phyloP scores from a whole-genome alignment of 2,113 vertebrate species.

The Lathamus discolor region DNA sequence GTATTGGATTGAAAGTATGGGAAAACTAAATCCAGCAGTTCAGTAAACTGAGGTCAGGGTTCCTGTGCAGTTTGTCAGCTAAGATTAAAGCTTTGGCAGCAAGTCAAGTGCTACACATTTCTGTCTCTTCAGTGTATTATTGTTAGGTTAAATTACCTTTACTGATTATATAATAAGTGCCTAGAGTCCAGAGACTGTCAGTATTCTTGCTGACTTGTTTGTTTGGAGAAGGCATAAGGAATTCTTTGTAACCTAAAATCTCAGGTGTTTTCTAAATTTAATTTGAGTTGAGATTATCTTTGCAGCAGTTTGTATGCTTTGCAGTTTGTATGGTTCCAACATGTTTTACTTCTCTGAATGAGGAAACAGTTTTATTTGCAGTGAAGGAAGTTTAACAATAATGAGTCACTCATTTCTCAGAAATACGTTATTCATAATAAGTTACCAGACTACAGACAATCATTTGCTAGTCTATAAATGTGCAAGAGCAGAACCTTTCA shows the following conservation, averaged over 20 bases:
- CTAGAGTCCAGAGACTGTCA: background rate
- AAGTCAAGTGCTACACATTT: background rate
- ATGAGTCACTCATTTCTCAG: background rate
- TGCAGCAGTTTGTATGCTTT: background rate
- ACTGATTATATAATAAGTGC: background rate
- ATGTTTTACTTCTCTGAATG: background rate
- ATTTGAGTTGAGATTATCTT: background rate
- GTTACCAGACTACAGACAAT: background rate
- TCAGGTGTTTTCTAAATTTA: background rate
- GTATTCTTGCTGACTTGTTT: background rate
- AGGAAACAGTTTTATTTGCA: background rate
- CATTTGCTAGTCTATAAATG: background rate
- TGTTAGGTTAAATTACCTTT: background rate
- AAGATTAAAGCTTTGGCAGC: background rate
- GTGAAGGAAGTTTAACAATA: background rate
- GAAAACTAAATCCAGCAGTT: background rate
- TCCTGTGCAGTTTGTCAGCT: background rate
- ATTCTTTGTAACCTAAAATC: background rate
- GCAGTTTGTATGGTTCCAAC: background rate
- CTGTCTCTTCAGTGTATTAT: background rate
- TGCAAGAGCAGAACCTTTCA: background rate
- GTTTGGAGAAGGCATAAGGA: background rate
- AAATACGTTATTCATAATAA: background rate
- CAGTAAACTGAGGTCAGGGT: background rate
- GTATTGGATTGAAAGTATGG: background rate